Evolutionary conservation across 2,797 vertebrate genomes (phyloP).

Genomic region (Setipinna tenuifilis): DNA sequence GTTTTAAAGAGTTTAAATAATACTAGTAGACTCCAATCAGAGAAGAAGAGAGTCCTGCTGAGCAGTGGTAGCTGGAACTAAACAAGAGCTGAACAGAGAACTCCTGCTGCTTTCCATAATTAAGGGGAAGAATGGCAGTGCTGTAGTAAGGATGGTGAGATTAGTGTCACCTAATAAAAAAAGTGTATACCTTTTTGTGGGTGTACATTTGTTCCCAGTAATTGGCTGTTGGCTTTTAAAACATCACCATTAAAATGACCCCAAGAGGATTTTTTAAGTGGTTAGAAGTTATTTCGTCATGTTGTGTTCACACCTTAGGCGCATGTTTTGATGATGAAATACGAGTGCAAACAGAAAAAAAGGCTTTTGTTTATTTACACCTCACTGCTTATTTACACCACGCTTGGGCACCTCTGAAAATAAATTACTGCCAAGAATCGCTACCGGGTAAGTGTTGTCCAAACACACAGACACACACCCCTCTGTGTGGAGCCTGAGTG

Average conservation of each 20-base stretch:
- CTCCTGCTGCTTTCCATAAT: not conserved
- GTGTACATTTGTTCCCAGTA: not conserved
- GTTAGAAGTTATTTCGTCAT: not conserved
- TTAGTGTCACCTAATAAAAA: not conserved
- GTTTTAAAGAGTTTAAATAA: not conserved
- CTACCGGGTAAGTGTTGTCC: not conserved
- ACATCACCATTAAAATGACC: not conserved
- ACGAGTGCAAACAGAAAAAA: not conserved
- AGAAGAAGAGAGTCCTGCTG: too few species aligned
- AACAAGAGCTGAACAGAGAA: not conserved
- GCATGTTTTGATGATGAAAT: constrained; percentile 20
- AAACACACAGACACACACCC: too few species aligned
- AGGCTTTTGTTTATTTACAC: not conserved
- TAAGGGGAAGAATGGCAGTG: too few species aligned
- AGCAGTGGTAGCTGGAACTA: too few species aligned
- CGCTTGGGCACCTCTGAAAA: not conserved
- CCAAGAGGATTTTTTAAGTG: not conserved
- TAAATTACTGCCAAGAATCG: not conserved
- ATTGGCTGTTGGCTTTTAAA: not conserved
- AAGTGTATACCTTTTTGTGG: not conserved
- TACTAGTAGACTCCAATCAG: too few species aligned
- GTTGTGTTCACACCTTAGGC: not conserved
- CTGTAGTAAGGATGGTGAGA: not conserved
- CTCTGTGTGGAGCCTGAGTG: too few species aligned
- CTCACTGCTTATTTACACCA: not conserved